Conservation (phyloP, 2,113 vertebrate genomes). For the Zingel zingel region DNA sequence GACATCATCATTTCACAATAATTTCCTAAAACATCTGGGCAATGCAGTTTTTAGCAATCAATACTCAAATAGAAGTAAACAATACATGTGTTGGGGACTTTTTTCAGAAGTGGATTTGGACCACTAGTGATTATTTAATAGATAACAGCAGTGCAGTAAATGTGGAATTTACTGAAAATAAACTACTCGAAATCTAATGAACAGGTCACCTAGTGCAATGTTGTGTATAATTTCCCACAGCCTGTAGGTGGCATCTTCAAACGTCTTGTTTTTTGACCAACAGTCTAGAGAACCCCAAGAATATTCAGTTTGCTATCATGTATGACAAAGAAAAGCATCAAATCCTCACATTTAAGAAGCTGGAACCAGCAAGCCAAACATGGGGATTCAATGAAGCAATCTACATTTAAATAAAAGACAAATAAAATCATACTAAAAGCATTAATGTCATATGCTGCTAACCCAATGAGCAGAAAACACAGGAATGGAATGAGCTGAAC, state of each 20-base stretch:
- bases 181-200: background rate
- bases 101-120: background rate
- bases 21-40: too few species aligned
- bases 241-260: background rate
- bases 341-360: background rate
- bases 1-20: too few species aligned
- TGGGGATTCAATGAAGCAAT: background rate
- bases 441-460: constrained; percentile 54
- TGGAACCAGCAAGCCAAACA: background rate
- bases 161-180: background rate
- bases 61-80: too few species aligned
- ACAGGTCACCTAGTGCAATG: background rate
- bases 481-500: constrained; percentile 44
- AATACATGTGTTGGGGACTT: background rate
- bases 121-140: background rate
- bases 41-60: too few species aligned
- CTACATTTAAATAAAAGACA: background rate
- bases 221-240: background rate
- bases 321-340: background rate
- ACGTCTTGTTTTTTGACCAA: background rate
- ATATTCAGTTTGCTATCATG: background rate
- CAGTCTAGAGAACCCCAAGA: background rate
- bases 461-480: constrained; percentile 49
- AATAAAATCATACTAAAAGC: constrained; percentile 30
- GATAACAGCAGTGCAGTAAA: too few species aligned